These are phyloP conservation scores for Carpatolechia fugitivella DNA, from an alignment of 2,888 invertebrate genomes.

Conservation along the genomic window DNA sequence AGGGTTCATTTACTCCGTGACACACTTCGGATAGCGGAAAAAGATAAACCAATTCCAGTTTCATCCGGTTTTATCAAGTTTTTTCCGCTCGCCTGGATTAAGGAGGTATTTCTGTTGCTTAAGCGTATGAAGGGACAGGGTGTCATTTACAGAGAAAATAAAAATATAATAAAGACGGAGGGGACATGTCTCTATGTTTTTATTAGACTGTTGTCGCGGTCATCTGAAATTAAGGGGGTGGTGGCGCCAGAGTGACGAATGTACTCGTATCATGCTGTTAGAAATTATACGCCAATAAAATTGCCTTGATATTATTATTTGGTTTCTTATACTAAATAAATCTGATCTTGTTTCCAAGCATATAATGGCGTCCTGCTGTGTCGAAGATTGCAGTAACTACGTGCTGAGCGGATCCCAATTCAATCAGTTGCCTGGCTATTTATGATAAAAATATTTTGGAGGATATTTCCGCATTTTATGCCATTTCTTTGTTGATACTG, in stretches of 20 bases:
- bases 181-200: slow-evolving; percentile 32
- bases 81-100: slow-evolving; percentile 48
- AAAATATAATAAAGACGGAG: slow-evolving; percentile 42
- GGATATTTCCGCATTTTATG: no score
- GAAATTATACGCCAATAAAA: slow-evolving; percentile 34
- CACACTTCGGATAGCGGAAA: slow-evolving; percentile 63
- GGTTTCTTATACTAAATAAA: slow-evolving; percentile 24
- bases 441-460: background rate
- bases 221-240: slow-evolving; percentile 44
- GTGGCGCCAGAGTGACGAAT: slow-evolving; percentile 51
- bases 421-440: background rate
- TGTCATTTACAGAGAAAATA: slow-evolving; percentile 46
- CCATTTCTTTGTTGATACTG: no score
- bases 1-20: slow-evolving; percentile 70
- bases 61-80: slow-evolving; percentile 60
- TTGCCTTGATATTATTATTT: slow-evolving; percentile 25
- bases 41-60: slow-evolving; percentile 59
- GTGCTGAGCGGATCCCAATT: background rate
- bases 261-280: slow-evolving; percentile 28
- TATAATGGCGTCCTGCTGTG: slow-evolving; percentile 33
- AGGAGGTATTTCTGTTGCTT: slow-evolving; percentile 24
- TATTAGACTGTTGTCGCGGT: slow-evolving; percentile 41
- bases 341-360: slow-evolving; percentile 22
- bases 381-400: slow-evolving; percentile 20
- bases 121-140: slow-evolving; percentile 19